These are phyloP conservation scores for Apodemia hepburni DNA, from an alignment of 2,888 invertebrate species.

Conservation along the genomic window DNA sequence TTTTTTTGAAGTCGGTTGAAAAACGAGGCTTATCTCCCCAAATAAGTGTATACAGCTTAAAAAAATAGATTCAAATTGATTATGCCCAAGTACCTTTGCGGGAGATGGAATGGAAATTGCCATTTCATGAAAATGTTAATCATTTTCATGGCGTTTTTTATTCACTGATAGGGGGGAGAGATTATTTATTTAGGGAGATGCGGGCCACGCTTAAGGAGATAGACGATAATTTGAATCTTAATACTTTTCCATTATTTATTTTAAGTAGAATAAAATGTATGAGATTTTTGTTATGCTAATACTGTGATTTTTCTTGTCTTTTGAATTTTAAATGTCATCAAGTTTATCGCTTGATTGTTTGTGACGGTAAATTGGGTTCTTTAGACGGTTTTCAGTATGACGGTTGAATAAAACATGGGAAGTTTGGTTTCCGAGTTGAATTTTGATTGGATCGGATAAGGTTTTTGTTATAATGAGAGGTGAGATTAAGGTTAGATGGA, in stretches of 20 bases:
- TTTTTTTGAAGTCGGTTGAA: too few relatives aligned
- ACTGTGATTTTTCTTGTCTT: conserved; percentile 41
- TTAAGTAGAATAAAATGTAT: conserved; percentile 62
- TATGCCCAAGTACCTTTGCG: conserved; percentile 7
- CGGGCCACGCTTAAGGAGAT: conserved; percentile 56
- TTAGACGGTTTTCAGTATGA: neutral
- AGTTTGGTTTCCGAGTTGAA: neutral
- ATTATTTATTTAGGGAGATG: conserved; percentile 55
- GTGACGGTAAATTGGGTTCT: conserved; percentile 11
- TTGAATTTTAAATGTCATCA: conserved; percentile 42
- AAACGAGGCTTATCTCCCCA: neutral
- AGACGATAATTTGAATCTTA: conserved; percentile 70
- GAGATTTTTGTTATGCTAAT: conserved; percentile 47
- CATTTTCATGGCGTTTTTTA: conserved; percentile 33
- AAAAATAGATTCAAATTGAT: conserved; percentile 12
- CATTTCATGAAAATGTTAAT: conserved; percentile 38
- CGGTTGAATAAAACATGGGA: conserved; percentile 11
- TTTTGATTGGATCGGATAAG: neutral
- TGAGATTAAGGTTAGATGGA: too few relatives aligned
- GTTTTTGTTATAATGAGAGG: neutral
- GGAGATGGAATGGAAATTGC: conserved; percentile 20
- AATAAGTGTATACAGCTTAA: conserved; percentile 5
- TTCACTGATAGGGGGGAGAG: conserved; percentile 27
- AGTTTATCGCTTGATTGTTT: neutral
- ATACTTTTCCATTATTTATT: conserved; percentile 69